Conservation (phyloP, 2,888 invertebrate species). For the Chelonus formosanus region DNA sequence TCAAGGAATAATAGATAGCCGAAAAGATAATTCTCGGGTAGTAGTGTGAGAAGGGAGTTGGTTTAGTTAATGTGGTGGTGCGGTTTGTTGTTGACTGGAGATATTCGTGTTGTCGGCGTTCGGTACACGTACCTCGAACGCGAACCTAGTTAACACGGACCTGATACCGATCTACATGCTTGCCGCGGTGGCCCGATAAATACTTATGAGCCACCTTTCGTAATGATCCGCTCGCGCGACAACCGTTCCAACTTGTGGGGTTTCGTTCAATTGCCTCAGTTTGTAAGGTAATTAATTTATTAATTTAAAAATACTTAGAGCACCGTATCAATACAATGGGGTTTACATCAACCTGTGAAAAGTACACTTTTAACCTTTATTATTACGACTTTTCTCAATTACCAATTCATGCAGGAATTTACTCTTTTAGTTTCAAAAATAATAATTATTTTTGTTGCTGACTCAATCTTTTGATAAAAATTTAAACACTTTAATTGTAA, state of each 20-base stretch:
- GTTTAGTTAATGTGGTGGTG: slow-evolving; percentile 14
- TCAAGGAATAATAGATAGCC: slow-evolving; percentile 19
- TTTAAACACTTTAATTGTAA: no score
- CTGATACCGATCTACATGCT: slow-evolving; percentile 51
- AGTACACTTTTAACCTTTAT: no score
- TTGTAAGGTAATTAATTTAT: no score
- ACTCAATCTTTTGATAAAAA: no score
- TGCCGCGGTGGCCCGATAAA: slow-evolving; percentile 42
- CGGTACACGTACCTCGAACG: slow-evolving; percentile 38
- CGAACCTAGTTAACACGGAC: slow-evolving; percentile 51
- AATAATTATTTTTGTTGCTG: no score
- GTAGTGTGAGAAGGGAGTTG: slow-evolving; percentile 4
- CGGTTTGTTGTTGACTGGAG: slow-evolving; percentile 27
- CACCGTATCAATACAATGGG: no score
- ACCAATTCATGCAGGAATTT: no score
- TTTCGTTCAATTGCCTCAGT: not conserved
- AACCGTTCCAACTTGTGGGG: slow-evolving; percentile 10
- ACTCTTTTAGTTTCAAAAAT: no score
- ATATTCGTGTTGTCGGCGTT: slow-evolving; percentile 41
- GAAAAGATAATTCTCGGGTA: slow-evolving; percentile 24
- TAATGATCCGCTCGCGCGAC: slow-evolving; percentile 36
- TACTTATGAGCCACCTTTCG: slow-evolving; percentile 46
- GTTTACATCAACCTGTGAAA: no score
- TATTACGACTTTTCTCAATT: no score
- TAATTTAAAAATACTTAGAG: no score